phyloP scores from a whole-genome alignment of 2,797 vertebrate species.

The Argentina silus region DNA sequence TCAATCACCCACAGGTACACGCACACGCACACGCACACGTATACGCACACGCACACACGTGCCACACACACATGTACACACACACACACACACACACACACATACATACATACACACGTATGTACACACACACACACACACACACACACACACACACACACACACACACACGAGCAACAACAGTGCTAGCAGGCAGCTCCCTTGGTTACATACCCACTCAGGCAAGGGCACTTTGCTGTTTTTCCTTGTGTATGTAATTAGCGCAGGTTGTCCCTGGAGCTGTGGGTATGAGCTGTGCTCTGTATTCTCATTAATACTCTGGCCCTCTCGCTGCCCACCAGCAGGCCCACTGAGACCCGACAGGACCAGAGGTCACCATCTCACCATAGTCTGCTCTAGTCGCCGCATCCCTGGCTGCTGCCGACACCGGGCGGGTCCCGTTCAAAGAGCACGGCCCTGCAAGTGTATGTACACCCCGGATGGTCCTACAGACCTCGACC shows the following conservation, averaged over 20 bases:
- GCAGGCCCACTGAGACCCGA: slow-evolving; percentile 22
- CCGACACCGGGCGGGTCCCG: not conserved
- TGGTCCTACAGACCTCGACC: not conserved
- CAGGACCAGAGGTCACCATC: slow-evolving; percentile 40
- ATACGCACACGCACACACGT: not conserved
- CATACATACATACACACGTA: too few species aligned
- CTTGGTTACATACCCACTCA: slow-evolving; percentile 47
- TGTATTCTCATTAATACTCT: slow-evolving; percentile 57
- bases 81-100: not conserved
- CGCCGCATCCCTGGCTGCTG: not conserved
- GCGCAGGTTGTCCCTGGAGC: slow-evolving; percentile 43
- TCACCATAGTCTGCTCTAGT: slow-evolving; percentile 1
- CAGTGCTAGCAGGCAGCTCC: slow-evolving; percentile 17
- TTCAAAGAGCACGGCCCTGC: not conserved
- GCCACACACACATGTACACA: not conserved
- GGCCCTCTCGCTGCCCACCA: slow-evolving; percentile 30
- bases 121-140: not conserved
- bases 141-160: slow-evolving; percentile 7
- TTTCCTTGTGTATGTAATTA: slow-evolving; percentile 61
- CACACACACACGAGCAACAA: slow-evolving; percentile 4
- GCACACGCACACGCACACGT: not conserved
- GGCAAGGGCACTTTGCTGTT: slow-evolving; percentile 54
- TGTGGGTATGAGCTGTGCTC: slow-evolving; percentile 37
- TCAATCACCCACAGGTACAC: not conserved
- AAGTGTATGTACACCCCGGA: not conserved